These are phyloP conservation scores for Lucinisca nassula DNA, from an alignment of 2,888 invertebrate genomes.

Conservation along the genomic window DNA sequence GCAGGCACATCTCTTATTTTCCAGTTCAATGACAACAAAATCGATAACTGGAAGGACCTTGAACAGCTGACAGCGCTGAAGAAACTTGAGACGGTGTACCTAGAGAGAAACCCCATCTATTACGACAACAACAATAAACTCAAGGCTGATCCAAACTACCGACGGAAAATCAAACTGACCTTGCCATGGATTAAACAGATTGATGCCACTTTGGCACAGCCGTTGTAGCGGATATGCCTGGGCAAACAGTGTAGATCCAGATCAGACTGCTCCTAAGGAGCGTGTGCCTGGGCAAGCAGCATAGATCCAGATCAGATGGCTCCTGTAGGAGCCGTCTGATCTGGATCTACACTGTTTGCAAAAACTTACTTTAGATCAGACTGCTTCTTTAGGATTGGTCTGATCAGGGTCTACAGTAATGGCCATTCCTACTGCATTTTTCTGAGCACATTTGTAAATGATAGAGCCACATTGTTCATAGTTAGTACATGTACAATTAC, in stretches of 20 bases:
- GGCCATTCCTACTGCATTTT: neutral
- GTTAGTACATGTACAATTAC: neutral
- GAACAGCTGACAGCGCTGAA: slow-evolving; percentile 91
- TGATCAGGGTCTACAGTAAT: too few relatives aligned
- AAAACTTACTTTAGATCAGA: too few relatives aligned
- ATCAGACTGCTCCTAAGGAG: too few relatives aligned
- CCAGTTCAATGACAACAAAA: slow-evolving; percentile 96
- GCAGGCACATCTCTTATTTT: too few relatives aligned
- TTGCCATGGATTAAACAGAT: slow-evolving; percentile 96
- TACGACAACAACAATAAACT: slow-evolving; percentile 87
- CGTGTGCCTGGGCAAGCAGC: too few relatives aligned
- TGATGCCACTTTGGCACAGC: slow-evolving; percentile 93
- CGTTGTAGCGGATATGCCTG: too few relatives aligned
- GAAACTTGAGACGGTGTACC: slow-evolving; percentile 93
- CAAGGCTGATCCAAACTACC: slow-evolving; percentile 93
- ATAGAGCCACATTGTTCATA: too few relatives aligned
- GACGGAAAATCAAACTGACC: slow-evolving; percentile 96
- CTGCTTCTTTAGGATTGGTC: too few relatives aligned
- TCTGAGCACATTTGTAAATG: neutral
- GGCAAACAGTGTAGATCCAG: too few relatives aligned
- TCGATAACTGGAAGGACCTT: slow-evolving; percentile 95
- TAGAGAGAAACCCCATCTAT: slow-evolving; percentile 96
- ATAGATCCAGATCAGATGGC: too few relatives aligned
- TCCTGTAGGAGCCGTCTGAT: too few relatives aligned
- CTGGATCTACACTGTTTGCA: too few relatives aligned